Evolutionary conservation across 1,140 invertebrate genomes (phyloP).

Genomic region (Heliconius eleuchia): DNA sequence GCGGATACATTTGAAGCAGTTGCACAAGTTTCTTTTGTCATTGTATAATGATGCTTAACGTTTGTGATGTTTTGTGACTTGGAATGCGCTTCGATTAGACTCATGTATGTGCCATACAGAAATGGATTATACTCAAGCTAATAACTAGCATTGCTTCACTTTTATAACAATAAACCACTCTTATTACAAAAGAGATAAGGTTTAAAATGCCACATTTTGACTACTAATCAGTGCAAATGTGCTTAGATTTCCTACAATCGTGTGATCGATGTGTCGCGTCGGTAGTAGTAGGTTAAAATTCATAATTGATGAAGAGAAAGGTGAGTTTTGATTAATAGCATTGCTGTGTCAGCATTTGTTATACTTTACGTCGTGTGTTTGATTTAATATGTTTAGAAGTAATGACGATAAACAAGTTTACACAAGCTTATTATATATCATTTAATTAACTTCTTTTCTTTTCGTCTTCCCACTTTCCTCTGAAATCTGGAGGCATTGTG

Average conservation of each 20-base stretch:
- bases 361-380: not conserved
- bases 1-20: constrained; percentile 69
- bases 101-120: constrained; percentile 58
- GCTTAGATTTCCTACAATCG: constrained; percentile 45
- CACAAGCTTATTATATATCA: not conserved
- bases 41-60: constrained; percentile 76
- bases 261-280: constrained; percentile 58
- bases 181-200: constrained; percentile 37
- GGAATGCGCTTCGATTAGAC: constrained; percentile 68
- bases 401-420: not conserved
- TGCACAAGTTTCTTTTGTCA: constrained; percentile 79
- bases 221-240: constrained; percentile 47
- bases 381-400: not conserved
- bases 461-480: too few relatives aligned
- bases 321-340: constrained; percentile 28
- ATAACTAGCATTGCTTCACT: constrained; percentile 38
- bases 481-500: too few relatives aligned
- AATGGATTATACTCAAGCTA: constrained; percentile 57
- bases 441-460: not conserved
- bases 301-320: constrained; percentile 52
- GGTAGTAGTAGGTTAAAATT: constrained; percentile 47
- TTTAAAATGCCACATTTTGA: constrained; percentile 33
- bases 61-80: constrained; percentile 73
- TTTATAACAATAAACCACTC: constrained; percentile 21
- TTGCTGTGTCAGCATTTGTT: constrained; percentile 23